Evolutionary conservation across 2,888 invertebrate species (phyloP).

Genomic region (Dasypogon diadema): DNA sequence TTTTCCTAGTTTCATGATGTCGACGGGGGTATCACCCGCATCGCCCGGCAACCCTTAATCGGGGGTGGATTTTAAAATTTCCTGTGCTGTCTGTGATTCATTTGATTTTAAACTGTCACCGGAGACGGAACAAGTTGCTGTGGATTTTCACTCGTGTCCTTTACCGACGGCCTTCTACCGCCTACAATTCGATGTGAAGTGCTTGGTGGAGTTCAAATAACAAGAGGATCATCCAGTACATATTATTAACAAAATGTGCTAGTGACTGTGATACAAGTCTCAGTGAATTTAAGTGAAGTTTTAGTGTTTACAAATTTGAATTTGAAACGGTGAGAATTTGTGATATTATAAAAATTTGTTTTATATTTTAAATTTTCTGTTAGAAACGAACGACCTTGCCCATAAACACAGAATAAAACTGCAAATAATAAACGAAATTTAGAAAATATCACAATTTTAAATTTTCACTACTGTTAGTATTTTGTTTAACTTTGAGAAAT

Average conservation of each 20-base stretch:
- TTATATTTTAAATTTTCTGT: too few species aligned
- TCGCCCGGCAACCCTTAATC: slow-evolving; percentile 26
- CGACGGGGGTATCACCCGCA: background rate
- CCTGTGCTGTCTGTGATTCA: slow-evolving; percentile 61
- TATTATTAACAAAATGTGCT: background rate
- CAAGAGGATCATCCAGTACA: background rate
- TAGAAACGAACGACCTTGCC: too few species aligned
- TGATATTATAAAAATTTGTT: too few species aligned
- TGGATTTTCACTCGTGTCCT: slow-evolving; percentile 40
- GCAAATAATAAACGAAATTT: too few species aligned
- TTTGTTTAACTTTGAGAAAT: too few species aligned
- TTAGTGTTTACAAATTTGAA: too few species aligned
- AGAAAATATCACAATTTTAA: too few species aligned
- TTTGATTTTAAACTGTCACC: slow-evolving; percentile 69
- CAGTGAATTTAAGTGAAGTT: background rate
- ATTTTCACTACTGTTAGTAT: too few species aligned
- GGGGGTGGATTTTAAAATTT: slow-evolving; percentile 56
- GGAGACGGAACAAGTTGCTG: slow-evolving; percentile 61
- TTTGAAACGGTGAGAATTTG: background rate
- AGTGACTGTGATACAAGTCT: background rate
- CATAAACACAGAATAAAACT: too few species aligned
- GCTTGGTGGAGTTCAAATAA: background rate
- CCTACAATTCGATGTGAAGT: background rate
- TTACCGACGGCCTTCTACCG: slow-evolving; percentile 30
- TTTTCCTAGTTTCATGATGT: slow-evolving; percentile 2